These are phyloP conservation scores for Trichoplusia ni DNA, from an alignment of 1,140 invertebrate genomes.

Conservation along the genomic window DNA sequence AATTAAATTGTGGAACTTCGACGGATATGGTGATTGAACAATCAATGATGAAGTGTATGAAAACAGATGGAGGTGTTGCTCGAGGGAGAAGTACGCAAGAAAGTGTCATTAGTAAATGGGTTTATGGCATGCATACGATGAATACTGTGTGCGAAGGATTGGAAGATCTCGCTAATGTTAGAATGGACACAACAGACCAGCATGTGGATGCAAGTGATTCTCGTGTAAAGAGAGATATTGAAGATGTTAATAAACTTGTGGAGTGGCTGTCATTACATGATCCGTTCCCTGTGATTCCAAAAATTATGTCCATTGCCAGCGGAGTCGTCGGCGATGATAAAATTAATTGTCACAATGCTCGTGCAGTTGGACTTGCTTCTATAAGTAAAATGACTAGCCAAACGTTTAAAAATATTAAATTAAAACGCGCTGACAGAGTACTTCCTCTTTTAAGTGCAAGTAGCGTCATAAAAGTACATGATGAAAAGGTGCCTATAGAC, in stretches of 20 bases:
- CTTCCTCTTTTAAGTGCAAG: slow-evolving; percentile 52
- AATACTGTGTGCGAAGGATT: slow-evolving; percentile 50
- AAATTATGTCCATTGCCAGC: slow-evolving; percentile 54
- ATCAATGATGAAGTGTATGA: slow-evolving; percentile 70
- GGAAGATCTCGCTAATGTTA: slow-evolving; percentile 57
- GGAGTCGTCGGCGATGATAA: slow-evolving; percentile 60
- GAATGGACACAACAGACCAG: slow-evolving; percentile 61
- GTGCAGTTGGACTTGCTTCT: slow-evolving; percentile 54
- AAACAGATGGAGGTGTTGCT: slow-evolving; percentile 63
- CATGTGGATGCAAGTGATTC: slow-evolving; percentile 67
- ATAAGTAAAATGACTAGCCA: slow-evolving; percentile 49
- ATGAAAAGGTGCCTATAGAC: slow-evolving; percentile 55
- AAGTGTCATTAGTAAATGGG: slow-evolving; percentile 65
- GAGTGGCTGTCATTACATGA: slow-evolving; percentile 62
- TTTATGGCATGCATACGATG: slow-evolving; percentile 51
- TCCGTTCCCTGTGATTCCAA: slow-evolving; percentile 37
- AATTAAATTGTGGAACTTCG: slow-evolving; percentile 69
- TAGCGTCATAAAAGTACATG: slow-evolving; percentile 55
- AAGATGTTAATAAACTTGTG: slow-evolving; percentile 55
- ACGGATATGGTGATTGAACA: slow-evolving; percentile 68
- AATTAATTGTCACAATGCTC: slow-evolving; percentile 67
- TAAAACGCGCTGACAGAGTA: slow-evolving; percentile 59
- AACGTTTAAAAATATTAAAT: slow-evolving; percentile 60
- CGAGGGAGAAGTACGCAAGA: slow-evolving; percentile 57
- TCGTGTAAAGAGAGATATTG: slow-evolving; percentile 60